A percentile compares a stretch with the other conserved stretches of the same genome.
These are phyloP conservation scores for Macaria notata DNA, from an alignment of 2,888 invertebrate species.

Conservation along the genomic window DNA sequence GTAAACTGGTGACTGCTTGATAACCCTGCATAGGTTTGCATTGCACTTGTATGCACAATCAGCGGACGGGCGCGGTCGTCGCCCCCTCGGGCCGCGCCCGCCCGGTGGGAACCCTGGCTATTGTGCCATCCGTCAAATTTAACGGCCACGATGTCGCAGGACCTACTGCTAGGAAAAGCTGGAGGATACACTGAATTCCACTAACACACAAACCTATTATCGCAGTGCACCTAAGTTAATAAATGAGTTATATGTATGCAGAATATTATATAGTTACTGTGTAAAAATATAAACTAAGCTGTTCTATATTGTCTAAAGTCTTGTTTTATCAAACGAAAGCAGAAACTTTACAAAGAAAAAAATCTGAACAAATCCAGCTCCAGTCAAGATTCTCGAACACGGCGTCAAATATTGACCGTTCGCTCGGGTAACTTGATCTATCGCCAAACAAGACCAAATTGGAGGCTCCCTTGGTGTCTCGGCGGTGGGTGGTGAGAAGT, in stretches of 20 bases:
- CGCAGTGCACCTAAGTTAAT: too few relatives aligned
- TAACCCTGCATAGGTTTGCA: slow-evolving; percentile 39
- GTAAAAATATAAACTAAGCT: too few relatives aligned
- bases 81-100: slow-evolving; percentile 40
- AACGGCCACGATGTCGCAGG: slow-evolving; percentile 21
- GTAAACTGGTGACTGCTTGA: slow-evolving; percentile 1
- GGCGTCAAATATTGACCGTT: slow-evolving; percentile 20
- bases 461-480: slow-evolving; percentile 26
- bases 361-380: neutral
- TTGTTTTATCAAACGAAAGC: too few relatives aligned
- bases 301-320: too few relatives aligned
- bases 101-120: slow-evolving; percentile 30
- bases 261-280: too few relatives aligned
- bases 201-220: too few relatives aligned
- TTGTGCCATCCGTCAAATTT: slow-evolving; percentile 36
- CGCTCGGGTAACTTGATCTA: slow-evolving; percentile 28
- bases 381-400: neutral
- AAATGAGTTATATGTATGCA: too few relatives aligned
- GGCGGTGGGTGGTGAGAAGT: slow-evolving; percentile 29
- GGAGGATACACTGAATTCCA: too few relatives aligned
- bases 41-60: slow-evolving; percentile 59
- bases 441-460: slow-evolving; percentile 26
- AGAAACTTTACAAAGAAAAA: too few relatives aligned
- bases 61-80: slow-evolving; percentile 55
- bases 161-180: too few relatives aligned